A percentile compares a stretch with the other conserved stretches of the same genome.
Conservation (phyloP, 2,113 vertebrate genomes). For the Prietella phreatophila region DNA sequence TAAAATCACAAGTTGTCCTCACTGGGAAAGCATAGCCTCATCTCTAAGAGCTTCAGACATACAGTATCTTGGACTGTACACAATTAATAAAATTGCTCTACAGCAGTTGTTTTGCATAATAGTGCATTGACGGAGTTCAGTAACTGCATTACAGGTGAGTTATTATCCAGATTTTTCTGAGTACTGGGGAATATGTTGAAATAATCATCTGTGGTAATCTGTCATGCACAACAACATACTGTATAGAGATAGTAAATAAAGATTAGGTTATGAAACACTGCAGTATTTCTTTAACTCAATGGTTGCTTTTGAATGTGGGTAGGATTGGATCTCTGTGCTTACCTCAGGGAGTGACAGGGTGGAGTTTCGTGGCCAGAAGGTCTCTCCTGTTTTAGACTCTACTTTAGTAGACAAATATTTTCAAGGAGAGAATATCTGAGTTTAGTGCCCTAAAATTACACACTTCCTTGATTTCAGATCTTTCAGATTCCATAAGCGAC, state of each 20-base stretch:
- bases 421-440: constrained; percentile 1
- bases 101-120: background rate
- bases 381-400: background rate
- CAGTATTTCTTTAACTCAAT: constrained; percentile 20
- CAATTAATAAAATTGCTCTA: background rate
- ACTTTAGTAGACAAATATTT: background rate
- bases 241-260: background rate
- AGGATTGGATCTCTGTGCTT: background rate
- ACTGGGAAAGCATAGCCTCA: background rate
- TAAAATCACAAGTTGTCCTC: no score
- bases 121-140: background rate
- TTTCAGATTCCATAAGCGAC: background rate
- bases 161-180: background rate
- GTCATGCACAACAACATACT: background rate
- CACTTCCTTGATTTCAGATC: background rate
- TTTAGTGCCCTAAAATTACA: background rate
- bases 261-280: background rate
- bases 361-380: background rate
- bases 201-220: background rate
- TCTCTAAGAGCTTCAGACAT: background rate
- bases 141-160: background rate
- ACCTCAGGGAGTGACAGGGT: constrained; percentile 11
- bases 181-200: background rate
- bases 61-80: background rate
- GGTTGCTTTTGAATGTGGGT: background rate